These are phyloP conservation scores for Hyperopisus bebe DNA, from an alignment of 2,113 vertebrate species.

Conservation along the genomic window DNA sequence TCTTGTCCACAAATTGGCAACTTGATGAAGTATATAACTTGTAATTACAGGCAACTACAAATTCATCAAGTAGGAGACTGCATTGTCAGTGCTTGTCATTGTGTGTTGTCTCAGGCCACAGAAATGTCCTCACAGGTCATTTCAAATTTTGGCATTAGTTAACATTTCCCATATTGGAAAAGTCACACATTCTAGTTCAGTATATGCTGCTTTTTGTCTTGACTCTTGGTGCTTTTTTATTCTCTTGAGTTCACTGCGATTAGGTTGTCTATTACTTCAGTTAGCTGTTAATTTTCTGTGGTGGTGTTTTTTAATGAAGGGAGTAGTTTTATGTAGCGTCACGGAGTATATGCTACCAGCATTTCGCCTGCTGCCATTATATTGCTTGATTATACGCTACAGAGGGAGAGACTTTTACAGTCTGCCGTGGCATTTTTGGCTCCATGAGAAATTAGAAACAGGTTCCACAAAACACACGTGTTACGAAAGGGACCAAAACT, in stretches of 20 bases:
- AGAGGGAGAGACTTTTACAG: conserved; percentile 58
- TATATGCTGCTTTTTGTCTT: background rate
- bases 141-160: background rate
- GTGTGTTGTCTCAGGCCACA: background rate
- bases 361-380: conserved; percentile 57
- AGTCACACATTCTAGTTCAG: conserved; percentile 22
- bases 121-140: background rate
- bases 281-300: conserved; percentile 61
- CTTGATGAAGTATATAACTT: background rate
- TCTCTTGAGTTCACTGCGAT: conserved; percentile 50
- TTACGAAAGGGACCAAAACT: background rate
- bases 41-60: background rate
- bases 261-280: conserved; percentile 54
- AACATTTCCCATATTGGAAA: background rate
- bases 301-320: conserved; percentile 63
- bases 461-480: conserved; percentile 21
- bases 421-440: conserved; percentile 47
- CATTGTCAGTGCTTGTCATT: background rate
- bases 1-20: background rate
- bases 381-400: conserved; percentile 81
- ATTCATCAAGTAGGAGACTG: background rate
- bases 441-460: conserved; percentile 30
- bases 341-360: conserved; percentile 64
- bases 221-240: conserved; percentile 25
- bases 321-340: conserved; percentile 71